Base-by-base conservation (phyloP, 2,797 vertebrate species). In the Anniella stebbinsi region DNA sequence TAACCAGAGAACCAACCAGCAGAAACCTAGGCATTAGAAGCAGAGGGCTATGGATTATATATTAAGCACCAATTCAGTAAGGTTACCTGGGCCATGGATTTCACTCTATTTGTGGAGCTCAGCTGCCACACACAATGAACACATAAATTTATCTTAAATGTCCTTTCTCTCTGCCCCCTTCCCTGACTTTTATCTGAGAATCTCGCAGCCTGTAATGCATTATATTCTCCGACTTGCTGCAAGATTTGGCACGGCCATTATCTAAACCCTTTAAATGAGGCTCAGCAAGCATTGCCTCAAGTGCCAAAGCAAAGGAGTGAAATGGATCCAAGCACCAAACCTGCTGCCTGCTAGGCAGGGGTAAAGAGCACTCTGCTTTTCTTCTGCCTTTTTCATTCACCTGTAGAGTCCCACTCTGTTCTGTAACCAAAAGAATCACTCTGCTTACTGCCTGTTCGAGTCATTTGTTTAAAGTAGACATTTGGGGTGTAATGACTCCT, bases 391-490 rank as follows among this genome's bases (percentile, higher is more conserved):
- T 18, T 51, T 73, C 57, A 63, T 66, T 33, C 25, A 33, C 38
- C 72, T 83, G 54, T 75, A 41, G 36, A 72, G 69, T 54, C 30
- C n/a, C 36, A 9, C n/a, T 87, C 63, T 80, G 87, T 85, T 70
- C 90, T n/a, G 9, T 21, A 25, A 63, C 15, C 28, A 89, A 91
- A 93, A 91, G 63, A 88, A 81, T 73, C 80, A 11, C 2, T 0
- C 30, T 67, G 88, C 69, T 92, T 90, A 88, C 88, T 83, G 80
- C 92, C 91, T 93, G 90, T 73, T 48, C 15, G 33, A 89, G 92
- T 94, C 93, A 77, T 89, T 93, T 93, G 87, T 94, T 94, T 94
- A 95, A 95, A 93, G 90, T 86, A 89, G 91, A 88, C 90, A 83
- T 92, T 91, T 87, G 85, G n/a, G 91, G 81, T 25, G 25, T 92